Percentiles rank a stretch among this genome's conserved stretches.
phyloP scores from a whole-genome alignment of 1,140 invertebrate genomes.

The Centruroides sculpturatus region DNA sequence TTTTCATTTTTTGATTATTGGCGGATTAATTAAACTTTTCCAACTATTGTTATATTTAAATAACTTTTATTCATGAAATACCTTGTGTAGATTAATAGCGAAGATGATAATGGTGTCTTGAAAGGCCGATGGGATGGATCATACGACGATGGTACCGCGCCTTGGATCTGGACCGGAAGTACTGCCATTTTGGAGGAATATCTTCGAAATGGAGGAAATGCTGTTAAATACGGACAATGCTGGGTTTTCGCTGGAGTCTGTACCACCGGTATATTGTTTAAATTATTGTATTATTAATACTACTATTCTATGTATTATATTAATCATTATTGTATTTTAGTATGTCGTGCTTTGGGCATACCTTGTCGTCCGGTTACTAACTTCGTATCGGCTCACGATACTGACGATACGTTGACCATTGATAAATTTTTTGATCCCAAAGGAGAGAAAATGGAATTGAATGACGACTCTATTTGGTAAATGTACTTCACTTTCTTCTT shows the following conservation, averaged over 20 bases:
- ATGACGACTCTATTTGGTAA: slow-evolving; percentile 24
- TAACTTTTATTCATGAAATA: not conserved
- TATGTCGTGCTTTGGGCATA: slow-evolving; percentile 70
- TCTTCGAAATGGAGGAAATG: slow-evolving; percentile 52
- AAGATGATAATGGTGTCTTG: slow-evolving; percentile 69
- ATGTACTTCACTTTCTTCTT: not conserved
- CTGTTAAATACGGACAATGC: slow-evolving; percentile 84
- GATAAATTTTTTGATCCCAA: slow-evolving; percentile 72
- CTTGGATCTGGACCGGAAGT: slow-evolving; percentile 73
- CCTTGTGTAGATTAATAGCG: slow-evolving; percentile 48
- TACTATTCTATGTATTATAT: not conserved
- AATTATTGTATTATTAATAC: slow-evolving; percentile 4
- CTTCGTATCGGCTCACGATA: slow-evolving; percentile 79
- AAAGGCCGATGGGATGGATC: slow-evolving; percentile 68
- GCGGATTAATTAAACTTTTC: not conserved
- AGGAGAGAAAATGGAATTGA: slow-evolving; percentile 33
- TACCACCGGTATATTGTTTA: slow-evolving; percentile 43
- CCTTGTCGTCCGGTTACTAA: slow-evolving; percentile 71
- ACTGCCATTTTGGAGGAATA: slow-evolving; percentile 69
- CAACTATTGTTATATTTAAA: not conserved
- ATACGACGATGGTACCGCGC: slow-evolving; percentile 50
- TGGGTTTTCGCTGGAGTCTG: slow-evolving; percentile 85
- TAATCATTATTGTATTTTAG: slow-evolving; percentile 24
- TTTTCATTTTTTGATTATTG: not conserved
- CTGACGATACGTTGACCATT: slow-evolving; percentile 69